Evolutionary conservation across 1,140 invertebrate genomes (phyloP), one percentile per base, ranked within the genome.

Genomic region (Aphelinus certus): DNA sequence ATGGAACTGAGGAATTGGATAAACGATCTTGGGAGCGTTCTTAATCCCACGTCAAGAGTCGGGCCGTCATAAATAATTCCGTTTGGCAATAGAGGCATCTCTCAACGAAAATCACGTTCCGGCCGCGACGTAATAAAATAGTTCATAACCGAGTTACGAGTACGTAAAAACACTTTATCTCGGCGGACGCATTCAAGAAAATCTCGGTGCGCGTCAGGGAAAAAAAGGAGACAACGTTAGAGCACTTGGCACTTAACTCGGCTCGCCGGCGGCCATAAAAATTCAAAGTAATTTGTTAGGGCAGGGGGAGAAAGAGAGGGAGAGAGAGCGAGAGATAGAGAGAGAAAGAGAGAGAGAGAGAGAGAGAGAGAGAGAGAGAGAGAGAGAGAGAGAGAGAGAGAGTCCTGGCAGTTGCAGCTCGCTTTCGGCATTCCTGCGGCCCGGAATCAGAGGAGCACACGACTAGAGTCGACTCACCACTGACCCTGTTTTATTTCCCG

Each of bases 281-380:
- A 68, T 68, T 68, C 66, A 68, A 68, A 68, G 66, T 68, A 68
- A 58, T 68, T 68, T 45, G 53, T 3, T 3, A n/a, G 10, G 42
- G 53, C 51, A 9, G 9, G 51, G n/a, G 46, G 7, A 42, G 43
- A 57, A 57, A 68, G 26, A 26, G 26, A 26, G 26, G 26, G 26
- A 26, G 26, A 26, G 26, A 26, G 26, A 26, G 26, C 26, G 26
- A 26, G 26, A 26, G 26, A 26, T 0, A 26, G 26, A 26, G 26
- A 26, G 26, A 26, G 26, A 26, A 0, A 26, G 26, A 26, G 26
- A 26, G 26, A 26, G 26, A 26, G 26, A 26, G 26, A 26, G 26
- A 26, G 26, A 26, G 48, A 49, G 42, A 26, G 43, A 42, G 45
- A 65, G 63, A 42, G n/a, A 1, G 56, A 58, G 56, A 3, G 45